Conservation (phyloP, 2,113 vertebrate genomes). For the Tricholaema leucomelas region DNA sequence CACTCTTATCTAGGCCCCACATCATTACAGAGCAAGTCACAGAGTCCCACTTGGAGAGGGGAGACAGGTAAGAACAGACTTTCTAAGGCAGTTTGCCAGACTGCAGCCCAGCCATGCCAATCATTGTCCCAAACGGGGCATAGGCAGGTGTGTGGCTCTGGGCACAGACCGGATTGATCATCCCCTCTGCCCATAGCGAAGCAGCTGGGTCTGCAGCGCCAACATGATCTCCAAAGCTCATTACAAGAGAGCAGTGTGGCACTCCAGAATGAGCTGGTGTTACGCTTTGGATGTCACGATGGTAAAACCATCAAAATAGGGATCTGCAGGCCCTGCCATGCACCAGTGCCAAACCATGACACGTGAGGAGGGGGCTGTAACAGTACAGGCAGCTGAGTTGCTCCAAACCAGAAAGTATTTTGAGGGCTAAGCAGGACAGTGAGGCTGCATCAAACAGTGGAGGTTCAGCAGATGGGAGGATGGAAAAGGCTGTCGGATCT, state of each 20-base stretch:
- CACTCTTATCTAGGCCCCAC: background rate
- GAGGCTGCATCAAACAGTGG: background rate
- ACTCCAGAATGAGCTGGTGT: background rate
- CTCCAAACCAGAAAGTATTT: background rate
- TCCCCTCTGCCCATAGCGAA: background rate
- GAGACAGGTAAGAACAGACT: background rate
- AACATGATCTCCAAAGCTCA: slow-evolving; percentile 19
- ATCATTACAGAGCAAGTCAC: accelerated
- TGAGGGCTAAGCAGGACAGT: background rate
- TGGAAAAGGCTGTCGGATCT: background rate
- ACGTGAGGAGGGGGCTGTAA: background rate
- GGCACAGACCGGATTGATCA: slow-evolving; percentile 14
- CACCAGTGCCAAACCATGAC: background rate
- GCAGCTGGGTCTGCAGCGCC: background rate
- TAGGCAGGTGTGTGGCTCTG: background rate
- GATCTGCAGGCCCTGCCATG: background rate
- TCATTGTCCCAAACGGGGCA: background rate
- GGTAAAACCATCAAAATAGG: background rate
- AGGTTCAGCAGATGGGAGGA: background rate
- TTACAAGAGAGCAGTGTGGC: slow-evolving; percentile 4
- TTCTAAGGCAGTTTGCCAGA: background rate
- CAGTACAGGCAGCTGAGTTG: background rate
- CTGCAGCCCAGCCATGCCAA: background rate
- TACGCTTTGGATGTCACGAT: background rate
- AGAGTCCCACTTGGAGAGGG: background rate